Percentiles rank a stretch among this genome's conserved stretches.
Evolutionary conservation across 2,797 vertebrate species (phyloP).

Genomic region (Sitta carolinensis): DNA sequence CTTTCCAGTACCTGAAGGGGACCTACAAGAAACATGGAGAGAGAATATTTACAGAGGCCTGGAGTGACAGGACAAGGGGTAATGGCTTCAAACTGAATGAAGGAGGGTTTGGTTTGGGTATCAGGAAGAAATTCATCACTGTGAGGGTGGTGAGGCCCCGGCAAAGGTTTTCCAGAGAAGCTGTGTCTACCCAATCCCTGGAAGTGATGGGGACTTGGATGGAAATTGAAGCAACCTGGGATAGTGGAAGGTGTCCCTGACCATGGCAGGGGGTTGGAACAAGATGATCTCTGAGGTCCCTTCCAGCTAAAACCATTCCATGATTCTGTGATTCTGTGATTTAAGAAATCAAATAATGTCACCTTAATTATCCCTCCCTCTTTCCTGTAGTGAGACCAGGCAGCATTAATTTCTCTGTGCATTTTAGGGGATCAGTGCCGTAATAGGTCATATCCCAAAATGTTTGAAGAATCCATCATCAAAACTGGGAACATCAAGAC

Average conservation of each 20-base stretch:
- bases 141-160: not conserved
- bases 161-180: not conserved
- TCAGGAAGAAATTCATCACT: not conserved
- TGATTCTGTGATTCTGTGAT: not conserved
- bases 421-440: not conserved
- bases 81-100: not conserved
- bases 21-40: not conserved
- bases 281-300: not conserved
- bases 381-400: not conserved
- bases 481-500: not conserved
- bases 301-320: not conserved
- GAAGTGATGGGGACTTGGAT: fast-evolving
- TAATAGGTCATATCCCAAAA: not conserved
- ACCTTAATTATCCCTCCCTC: not conserved
- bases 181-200: not conserved
- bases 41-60: not conserved
- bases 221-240: fast-evolving
- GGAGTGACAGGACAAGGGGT: not conserved
- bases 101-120: not conserved
- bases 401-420: not conserved
- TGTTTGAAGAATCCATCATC: not conserved
- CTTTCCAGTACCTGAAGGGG: not conserved
- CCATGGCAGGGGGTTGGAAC: fast-evolving
- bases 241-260: not conserved
- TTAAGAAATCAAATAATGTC: not conserved